Base-by-base conservation (phyloP, 92 coral and sea anemone species). In the Umimayanthus kanabou region DNA sequence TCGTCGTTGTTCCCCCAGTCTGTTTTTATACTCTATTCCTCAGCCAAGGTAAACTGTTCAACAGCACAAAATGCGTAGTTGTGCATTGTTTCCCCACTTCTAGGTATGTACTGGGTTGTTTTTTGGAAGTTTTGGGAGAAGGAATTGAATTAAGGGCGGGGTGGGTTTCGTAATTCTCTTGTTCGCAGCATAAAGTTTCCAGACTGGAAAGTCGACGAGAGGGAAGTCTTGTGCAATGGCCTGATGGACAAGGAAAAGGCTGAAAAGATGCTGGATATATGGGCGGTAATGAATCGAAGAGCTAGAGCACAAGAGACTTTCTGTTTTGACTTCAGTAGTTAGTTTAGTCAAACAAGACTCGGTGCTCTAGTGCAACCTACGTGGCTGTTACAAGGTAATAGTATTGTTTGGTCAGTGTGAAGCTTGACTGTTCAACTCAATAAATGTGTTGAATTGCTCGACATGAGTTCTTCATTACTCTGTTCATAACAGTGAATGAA, bases 221-320 rank as follows among this genome's bases (percentile, higher is more conserved):
- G 58, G 42, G 53, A 82, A 3, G 49, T 67, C 58, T 72, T 57
- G 39, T 20, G 39, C 18, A 37, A 22, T 61, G 42, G 14, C 45
- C 47, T 23, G 30, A 22, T 65, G 85, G 85, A 81, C 55, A 30
- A 70, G 66, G 40, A 50, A 82, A 71, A 40, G 22, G 30, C 69
- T 9, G 11, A 14, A 83, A 16, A 83, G 77, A 42, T 65, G 77
- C 65, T 13, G 87, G 78, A 70, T 70, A 39, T 81, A 39, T 26
- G 49, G 53, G 53, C 33, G 74, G 58, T 53, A 79, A 79, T 39
- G 57, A 14, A 65, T 18, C 33, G 43, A 45, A 73, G 43, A 3
- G 45, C 87, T 83, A 83, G 87, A 83, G 87, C 87, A 83, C 67
- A 29, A 71, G 87, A 83, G 87, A 83, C 87, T 83, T 29, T 67